phyloP scores from a whole-genome alignment of 2,797 vertebrate species.

The Anabacerthia variegaticeps region DNA sequence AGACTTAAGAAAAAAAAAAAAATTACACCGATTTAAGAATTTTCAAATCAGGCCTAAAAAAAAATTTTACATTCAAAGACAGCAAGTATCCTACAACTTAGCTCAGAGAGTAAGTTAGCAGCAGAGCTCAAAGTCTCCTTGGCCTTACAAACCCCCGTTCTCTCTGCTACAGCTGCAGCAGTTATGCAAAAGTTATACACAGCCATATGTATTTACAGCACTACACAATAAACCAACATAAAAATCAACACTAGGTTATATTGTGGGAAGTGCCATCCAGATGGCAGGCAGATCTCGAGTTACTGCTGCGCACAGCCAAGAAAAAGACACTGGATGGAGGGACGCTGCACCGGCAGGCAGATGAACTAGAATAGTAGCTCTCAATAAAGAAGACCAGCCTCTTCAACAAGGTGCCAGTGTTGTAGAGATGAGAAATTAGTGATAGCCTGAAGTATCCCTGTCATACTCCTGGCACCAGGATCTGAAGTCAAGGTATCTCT shows the following conservation, averaged over 20 bases:
- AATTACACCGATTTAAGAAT: background rate
- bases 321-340: background rate
- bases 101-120: background rate
- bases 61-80: background rate
- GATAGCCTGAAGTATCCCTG: background rate
- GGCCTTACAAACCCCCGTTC: background rate
- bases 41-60: background rate
- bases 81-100: background rate
- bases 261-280: background rate
- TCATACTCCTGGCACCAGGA: background rate
- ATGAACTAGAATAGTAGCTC: background rate
- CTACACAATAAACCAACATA: background rate
- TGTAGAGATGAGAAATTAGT: background rate
- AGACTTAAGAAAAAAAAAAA: background rate
- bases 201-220: slow-evolving; percentile 14
- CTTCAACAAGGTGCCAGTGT: background rate
- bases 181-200: background rate
- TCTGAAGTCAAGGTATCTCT: background rate
- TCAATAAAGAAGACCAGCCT: background rate
- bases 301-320: background rate
- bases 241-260: background rate
- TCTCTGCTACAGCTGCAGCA: background rate
- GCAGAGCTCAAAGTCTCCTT: background rate
- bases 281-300: background rate
- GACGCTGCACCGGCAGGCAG: background rate